These are phyloP conservation scores for Syngnathus rostellatus DNA, from an alignment of 2,797 vertebrate species.

Conservation along the genomic window DNA sequence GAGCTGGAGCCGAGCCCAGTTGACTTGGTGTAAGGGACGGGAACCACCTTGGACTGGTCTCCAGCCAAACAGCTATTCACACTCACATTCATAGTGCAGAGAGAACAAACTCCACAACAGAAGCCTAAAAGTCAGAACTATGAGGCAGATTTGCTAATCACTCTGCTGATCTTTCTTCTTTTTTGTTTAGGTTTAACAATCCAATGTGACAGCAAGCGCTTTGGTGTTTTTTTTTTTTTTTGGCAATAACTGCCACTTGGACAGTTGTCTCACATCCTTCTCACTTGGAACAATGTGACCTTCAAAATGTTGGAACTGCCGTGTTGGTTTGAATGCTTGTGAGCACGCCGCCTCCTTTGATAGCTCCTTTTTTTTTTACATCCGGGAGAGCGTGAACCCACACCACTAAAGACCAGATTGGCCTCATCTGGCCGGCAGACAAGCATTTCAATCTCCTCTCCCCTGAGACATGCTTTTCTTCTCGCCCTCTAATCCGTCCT, in stretches of 20 bases:
- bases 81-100: no score
- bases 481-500: constrained; percentile 58
- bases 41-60: no score
- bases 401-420: constrained; percentile 58
- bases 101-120: no score
- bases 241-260: not conserved
- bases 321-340: constrained; percentile 39
- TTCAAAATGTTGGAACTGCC: constrained; percentile 43
- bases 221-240: no score
- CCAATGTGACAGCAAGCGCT: no score
- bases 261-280: not conserved
- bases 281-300: constrained; percentile 24
- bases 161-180: no score
- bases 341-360: constrained; percentile 54
- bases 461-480: constrained; percentile 64
- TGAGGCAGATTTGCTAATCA: no score
- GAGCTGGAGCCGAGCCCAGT: no score
- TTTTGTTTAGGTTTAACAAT: no score
- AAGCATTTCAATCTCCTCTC: constrained; percentile 61
- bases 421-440: constrained; percentile 54
- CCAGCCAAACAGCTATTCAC: no score
- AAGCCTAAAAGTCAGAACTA: no score
- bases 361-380: constrained; percentile 60
- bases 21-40: no score
- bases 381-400: constrained; percentile 54